Conservation (phyloP, 2,888 invertebrate species). For the Agrypnus murinus region DNA sequence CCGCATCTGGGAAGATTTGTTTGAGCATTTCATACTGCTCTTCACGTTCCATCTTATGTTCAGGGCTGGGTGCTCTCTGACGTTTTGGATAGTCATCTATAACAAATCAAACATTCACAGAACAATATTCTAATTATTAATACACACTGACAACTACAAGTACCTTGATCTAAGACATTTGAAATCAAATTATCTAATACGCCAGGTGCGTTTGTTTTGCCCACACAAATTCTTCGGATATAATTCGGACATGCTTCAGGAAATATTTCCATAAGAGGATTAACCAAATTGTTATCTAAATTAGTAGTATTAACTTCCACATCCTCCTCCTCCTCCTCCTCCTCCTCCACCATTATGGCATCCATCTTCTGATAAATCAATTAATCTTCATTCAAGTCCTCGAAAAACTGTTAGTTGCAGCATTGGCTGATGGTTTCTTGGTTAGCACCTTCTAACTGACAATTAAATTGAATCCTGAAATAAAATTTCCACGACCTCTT, state of each 20-base stretch:
- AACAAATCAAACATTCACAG: not conserved
- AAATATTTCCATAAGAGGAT: conserved; percentile 52
- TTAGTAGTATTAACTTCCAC: too few species aligned
- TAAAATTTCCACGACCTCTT: too few species aligned
- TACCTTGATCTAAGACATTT: conserved; percentile 47
- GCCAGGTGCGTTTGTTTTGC: conserved; percentile 43
- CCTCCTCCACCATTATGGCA: too few species aligned
- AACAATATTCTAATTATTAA: not conserved
- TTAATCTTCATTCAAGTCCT: too few species aligned
- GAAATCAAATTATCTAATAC: conserved; percentile 56
- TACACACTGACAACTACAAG: too few species aligned
- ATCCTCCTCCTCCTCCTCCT: too few species aligned
- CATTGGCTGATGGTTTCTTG: too few species aligned
- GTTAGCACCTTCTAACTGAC: too few species aligned
- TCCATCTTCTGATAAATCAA: too few species aligned
- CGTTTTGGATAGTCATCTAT: conserved; percentile 40
- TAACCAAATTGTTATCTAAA: too few species aligned
- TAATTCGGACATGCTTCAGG: conserved; percentile 57
- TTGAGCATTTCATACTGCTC: conserved; percentile 57
- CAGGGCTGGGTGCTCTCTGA: not conserved
- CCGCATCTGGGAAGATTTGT: conserved; percentile 66
- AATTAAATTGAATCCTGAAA: too few species aligned
- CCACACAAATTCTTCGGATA: conserved; percentile 53
- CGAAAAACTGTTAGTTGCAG: too few species aligned
- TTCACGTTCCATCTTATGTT: conserved; percentile 39